phyloP scores from a whole-genome alignment of 2,113 vertebrate genomes.

The Pyxicephalus adspersus region DNA sequence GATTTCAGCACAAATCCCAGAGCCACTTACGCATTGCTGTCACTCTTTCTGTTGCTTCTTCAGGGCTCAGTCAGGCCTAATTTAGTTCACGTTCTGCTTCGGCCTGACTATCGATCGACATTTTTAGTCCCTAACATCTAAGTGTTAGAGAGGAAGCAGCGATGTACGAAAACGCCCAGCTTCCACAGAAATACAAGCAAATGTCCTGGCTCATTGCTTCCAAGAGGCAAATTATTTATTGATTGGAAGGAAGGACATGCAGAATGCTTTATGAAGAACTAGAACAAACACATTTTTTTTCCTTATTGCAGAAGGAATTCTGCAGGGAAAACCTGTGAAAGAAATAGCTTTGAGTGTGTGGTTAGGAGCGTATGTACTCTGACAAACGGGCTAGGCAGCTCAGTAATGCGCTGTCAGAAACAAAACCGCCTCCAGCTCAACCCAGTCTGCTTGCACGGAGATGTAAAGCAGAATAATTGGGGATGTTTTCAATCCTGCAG shows the following conservation, averaged over 20 bases:
- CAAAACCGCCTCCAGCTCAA: conserved; percentile 39
- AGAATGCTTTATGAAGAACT: conserved; percentile 10
- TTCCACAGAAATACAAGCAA: conserved; percentile 6
- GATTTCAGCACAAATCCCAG: conserved; percentile 41
- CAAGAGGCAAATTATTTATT: conserved; percentile 49
- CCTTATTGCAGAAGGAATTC: conserved; percentile 17
- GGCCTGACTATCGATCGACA: conserved; percentile 29
- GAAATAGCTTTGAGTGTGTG: conserved; percentile 28
- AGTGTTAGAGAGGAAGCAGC: background rate
- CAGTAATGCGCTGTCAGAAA: conserved; percentile 25
- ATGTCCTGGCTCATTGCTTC: conserved; percentile 21
- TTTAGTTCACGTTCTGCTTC: background rate
- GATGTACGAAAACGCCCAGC: background rate
- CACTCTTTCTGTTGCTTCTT: background rate
- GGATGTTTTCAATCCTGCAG: background rate
- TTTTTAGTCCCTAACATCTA: background rate
- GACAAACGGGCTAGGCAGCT: conserved; percentile 29
- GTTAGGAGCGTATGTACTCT: conserved; percentile 19
- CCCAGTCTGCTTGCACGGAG: conserved; percentile 20
- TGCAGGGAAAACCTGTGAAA: conserved; percentile 33
- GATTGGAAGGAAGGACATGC: conserved; percentile 12
- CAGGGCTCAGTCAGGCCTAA: conserved; percentile 23
- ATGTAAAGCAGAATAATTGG: conserved; percentile 31
- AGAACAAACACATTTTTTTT: conserved; percentile 31
- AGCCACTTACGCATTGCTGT: conserved; percentile 37